Percentiles rank a stretch among this genome's conserved stretches.
Evolutionary conservation across 2,797 vertebrate species (phyloP).

Genomic region (Karalla daura): DNA sequence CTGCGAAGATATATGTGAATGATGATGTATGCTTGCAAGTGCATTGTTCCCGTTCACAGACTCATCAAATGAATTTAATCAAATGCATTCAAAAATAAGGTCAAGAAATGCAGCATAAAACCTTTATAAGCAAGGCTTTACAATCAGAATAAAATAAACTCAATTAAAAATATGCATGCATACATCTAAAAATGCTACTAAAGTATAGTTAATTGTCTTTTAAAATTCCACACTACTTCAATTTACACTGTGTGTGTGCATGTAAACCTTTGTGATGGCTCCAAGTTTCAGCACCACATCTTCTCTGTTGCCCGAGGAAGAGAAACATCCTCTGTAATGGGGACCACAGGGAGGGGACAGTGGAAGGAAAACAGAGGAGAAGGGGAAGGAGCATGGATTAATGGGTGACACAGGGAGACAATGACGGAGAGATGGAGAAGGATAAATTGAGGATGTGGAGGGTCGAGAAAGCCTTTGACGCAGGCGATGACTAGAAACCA

Average conservation of each 20-base stretch:
- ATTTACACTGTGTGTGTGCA: background rate
- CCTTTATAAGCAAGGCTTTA: too few species aligned
- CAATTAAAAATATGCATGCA: too few species aligned
- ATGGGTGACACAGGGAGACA: constrained; percentile 24
- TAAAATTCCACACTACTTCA: too few species aligned
- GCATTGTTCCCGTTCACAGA: too few species aligned
- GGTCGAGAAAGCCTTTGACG: background rate
- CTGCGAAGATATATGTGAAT: too few species aligned
- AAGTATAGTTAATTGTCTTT: too few species aligned
- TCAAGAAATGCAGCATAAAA: too few species aligned
- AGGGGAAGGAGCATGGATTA: constrained; percentile 28
- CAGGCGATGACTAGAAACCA: background rate
- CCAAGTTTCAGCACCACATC: constrained; percentile 28
- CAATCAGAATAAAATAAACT: too few species aligned
- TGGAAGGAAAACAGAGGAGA: constrained; percentile 26
- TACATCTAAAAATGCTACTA: too few species aligned
- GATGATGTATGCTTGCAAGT: too few species aligned
- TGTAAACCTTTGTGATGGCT: constrained; percentile 20
- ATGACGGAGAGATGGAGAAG: constrained; percentile 4
- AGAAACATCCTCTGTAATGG: constrained; percentile 50
- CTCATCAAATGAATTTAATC: too few species aligned
- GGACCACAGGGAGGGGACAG: constrained; percentile 46
- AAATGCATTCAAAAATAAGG: too few species aligned
- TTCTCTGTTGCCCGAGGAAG: constrained; percentile 37
- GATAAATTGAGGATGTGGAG: background rate